Conservation (phyloP, 2,888 invertebrate species). For the Cryptus armator region DNA sequence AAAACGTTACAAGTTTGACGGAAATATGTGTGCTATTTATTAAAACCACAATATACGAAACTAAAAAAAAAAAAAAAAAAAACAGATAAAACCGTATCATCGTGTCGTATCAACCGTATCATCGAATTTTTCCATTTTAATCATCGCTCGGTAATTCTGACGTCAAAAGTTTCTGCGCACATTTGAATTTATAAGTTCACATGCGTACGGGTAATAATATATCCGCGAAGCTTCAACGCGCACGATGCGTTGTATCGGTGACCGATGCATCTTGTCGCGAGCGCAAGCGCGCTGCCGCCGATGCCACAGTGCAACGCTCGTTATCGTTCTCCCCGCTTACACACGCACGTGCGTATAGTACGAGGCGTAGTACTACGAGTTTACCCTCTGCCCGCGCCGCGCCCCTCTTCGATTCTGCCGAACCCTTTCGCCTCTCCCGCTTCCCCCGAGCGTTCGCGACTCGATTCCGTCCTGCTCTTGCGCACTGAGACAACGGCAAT, state of each 20-base stretch:
- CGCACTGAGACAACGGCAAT: conserved; percentile 22
- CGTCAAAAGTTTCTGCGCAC: not conserved
- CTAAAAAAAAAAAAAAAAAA: no score
- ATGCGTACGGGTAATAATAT: conserved; percentile 13
- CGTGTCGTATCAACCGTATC: no score
- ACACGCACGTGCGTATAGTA: conserved; percentile 83
- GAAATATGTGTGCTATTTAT: not conserved
- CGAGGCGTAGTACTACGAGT: conserved; percentile 83
- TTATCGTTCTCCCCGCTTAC: conserved; percentile 74
- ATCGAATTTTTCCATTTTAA: not conserved
- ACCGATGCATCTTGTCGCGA: not conserved
- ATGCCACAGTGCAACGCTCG: conserved; percentile 72
- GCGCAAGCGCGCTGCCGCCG: conserved; percentile 66
- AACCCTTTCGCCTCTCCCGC: conserved; percentile 24
- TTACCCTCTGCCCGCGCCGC: conserved; percentile 64
- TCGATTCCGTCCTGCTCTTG: conserved; percentile 26
- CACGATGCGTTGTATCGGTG: conserved; percentile 26
- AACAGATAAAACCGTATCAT: no score
- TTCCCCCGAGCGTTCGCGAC: conserved; percentile 26
- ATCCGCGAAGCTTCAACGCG: not conserved
- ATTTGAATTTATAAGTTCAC: not conserved
- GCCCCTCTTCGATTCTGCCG: conserved; percentile 33
- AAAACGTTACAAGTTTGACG: not conserved
- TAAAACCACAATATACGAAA: no score
- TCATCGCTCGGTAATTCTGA: not conserved